Base-by-base conservation (phyloP, 2,113 vertebrate species). In the Scartelaos histophorus region DNA sequence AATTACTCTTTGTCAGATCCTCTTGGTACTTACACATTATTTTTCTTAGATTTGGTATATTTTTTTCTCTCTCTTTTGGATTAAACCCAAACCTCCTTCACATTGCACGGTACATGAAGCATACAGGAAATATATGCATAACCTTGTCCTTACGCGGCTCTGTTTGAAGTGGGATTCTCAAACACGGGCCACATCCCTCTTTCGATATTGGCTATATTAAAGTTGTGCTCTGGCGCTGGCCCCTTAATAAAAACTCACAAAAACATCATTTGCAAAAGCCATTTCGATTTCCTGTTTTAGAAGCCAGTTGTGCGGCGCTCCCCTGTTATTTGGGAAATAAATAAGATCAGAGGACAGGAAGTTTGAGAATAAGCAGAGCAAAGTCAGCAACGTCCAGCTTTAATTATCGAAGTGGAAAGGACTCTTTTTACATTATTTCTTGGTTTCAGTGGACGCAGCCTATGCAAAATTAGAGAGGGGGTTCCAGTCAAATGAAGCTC, bases 101-200 rank as follows among this genome's bases (percentile, higher is more conserved):
- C 68, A 71, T 84, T 84, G n/a, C 38, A n/a, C 68, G 19, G 81
- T 49, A 78, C 84, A 76, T 69, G 76, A 83, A 81, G 80, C 82
- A 86, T 80, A 73, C 82, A 82, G 80, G 81, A 90, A 92, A 86
- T 90, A 80, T 86, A 88, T 89, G 87, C 85, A 67, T 79, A 88
- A 82, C 90, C 86, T 83, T 76, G 58, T 13, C 35, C 83, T 87
- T 86, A 87, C 88, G 82, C 34, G 9, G 16, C 24, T 66, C 82
- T 60, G 57, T 93, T 91, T 91, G 86, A 93, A 90, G 89, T 89
- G 79, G 85, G 67, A 70, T 87, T 78, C 78, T 83, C 79, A 78
- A 86, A 82, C 84, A 87, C 86, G 88, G 79, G 85, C 83, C 71
- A 69, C 58, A 25, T 83, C 84, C 82, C 74, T 66, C 62, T 53